Evolutionary conservation across 92 coral and sea anemone species (phyloP).

Genomic region (Umimayanthus chanpuru): DNA sequence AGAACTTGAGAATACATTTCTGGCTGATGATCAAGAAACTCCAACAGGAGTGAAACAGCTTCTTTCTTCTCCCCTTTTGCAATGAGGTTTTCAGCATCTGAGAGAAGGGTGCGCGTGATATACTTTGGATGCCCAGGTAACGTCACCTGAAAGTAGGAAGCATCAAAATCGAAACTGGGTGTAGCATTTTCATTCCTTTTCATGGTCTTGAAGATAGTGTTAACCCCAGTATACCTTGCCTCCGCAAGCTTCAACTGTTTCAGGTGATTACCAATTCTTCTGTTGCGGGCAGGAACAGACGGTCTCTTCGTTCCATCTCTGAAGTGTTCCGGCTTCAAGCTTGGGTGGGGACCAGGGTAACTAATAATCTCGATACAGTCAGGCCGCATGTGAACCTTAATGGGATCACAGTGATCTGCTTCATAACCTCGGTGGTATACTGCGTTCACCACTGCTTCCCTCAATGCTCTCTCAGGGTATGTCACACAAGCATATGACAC

Average conservation of each 20-base stretch:
- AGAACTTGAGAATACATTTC: constrained; percentile 39
- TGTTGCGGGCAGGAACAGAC: constrained; percentile 74
- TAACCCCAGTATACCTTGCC: constrained; percentile 76
- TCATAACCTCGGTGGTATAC: constrained; percentile 81
- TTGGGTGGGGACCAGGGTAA: constrained; percentile 79
- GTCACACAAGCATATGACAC: constrained; percentile 62
- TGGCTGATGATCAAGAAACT: constrained; percentile 46
- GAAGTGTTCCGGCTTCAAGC: constrained; percentile 61
- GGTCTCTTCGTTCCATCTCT: constrained; percentile 63
- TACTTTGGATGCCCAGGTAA: constrained; percentile 82
- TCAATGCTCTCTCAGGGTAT: constrained; percentile 68
- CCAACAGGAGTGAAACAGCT: constrained; percentile 50
- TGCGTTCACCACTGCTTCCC: constrained; percentile 83
- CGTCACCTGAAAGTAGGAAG: constrained; percentile 59
- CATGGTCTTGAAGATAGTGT: constrained; percentile 75
- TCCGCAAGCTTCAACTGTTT: constrained; percentile 72
- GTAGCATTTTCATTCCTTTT: constrained; percentile 64
- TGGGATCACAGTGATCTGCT: constrained; percentile 56
- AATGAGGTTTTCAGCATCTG: constrained; percentile 61
- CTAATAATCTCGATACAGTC: constrained; percentile 71
- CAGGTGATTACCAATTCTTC: constrained; percentile 76
- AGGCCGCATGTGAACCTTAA: constrained; percentile 73
- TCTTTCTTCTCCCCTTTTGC: constrained; percentile 69
- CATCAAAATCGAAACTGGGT: constrained; percentile 62
- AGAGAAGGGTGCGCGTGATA: constrained; percentile 48